Evolutionary conservation across 2,888 invertebrate species (phyloP).

Genomic region (Mylabris sibirica): DNA sequence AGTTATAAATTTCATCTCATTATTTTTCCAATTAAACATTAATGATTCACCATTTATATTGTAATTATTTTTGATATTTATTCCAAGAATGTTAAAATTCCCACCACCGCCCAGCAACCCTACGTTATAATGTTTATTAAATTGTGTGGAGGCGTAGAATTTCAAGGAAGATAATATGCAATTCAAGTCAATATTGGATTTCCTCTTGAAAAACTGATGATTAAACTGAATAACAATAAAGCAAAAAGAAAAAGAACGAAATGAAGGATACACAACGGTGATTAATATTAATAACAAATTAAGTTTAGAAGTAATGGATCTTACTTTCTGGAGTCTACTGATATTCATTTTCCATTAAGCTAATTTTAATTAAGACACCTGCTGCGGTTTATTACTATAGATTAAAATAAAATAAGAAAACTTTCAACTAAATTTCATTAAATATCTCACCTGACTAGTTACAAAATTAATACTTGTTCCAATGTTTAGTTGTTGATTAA

Average conservation of each 20-base stretch:
- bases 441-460: neutral
- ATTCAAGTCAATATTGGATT: constrained; percentile 2
- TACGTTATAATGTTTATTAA: neutral
- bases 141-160: neutral
- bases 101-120: neutral
- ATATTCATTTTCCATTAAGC: neutral
- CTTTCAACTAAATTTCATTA: neutral
- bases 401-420: too few relatives aligned
- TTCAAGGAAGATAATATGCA: neutral
- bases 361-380: neutral
- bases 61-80: constrained; percentile 27
- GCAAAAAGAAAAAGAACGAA: neutral
- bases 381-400: neutral
- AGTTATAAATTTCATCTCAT: constrained; percentile 27
- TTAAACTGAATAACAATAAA: neutral
- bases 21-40: constrained; percentile 29
- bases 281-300: neutral
- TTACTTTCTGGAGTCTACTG: too few relatives aligned
- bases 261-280: neutral
- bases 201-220: neutral
- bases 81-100: constrained; percentile 10
- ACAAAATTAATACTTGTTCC: neutral
- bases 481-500: neutral
- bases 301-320: too few relatives aligned
- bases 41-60: constrained; percentile 27